Evolutionary conservation across 1,140 invertebrate species (phyloP).

Genomic region (Hylaeus anthracinus): DNA sequence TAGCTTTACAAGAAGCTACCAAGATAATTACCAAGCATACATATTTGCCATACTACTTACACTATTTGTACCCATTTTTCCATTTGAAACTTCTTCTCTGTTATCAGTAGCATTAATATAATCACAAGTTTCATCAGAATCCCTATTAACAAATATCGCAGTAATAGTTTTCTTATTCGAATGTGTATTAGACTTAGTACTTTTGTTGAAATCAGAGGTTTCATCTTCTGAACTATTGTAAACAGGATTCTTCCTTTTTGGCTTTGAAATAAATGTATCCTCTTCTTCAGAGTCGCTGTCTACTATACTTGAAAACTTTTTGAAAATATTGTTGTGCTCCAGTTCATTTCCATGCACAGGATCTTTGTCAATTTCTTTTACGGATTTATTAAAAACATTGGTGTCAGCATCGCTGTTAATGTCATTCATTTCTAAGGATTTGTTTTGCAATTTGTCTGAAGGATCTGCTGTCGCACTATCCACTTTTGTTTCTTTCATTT

Average conservation of each 20-base stretch:
- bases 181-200: constrained; percentile 25
- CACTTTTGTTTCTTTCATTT: background rate
- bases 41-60: background rate
- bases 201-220: background rate
- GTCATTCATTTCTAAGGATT: background rate
- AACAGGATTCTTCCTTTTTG: background rate
- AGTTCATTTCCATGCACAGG: background rate
- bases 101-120: background rate
- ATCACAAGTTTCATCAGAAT: constrained; percentile 50
- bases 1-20: no score
- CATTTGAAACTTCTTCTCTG: background rate
- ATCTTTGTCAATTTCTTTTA: background rate
- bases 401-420: background rate
- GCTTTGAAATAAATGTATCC: background rate
- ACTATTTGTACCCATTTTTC: background rate
- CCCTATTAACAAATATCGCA: constrained; percentile 49
- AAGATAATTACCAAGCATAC: no score
- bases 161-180: constrained; percentile 6
- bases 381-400: background rate
- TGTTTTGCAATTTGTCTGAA: background rate
- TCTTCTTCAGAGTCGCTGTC: constrained; percentile 60
- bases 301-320: constrained; percentile 24
- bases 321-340: background rate
- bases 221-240: background rate
- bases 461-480: background rate